These are phyloP conservation scores for Ciconia stormi DNA, from an alignment of 2,113 vertebrate species.

Conservation along the genomic window DNA sequence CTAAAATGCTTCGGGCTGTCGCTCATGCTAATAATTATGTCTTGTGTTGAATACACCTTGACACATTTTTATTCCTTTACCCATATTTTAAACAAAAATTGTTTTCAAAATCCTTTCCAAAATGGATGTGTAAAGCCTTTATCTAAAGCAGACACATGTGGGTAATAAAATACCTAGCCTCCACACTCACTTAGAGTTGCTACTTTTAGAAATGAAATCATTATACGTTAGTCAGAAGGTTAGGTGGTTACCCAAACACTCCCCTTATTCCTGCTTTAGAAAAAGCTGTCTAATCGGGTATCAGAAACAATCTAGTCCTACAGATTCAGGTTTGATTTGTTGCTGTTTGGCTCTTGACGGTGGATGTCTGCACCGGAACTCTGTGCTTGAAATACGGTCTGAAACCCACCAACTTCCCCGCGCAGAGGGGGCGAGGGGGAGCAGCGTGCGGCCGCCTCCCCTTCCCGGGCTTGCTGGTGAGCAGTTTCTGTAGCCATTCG, in stretches of 20 bases:
- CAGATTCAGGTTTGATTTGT: neutral
- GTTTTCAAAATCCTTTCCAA: neutral
- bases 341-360: neutral
- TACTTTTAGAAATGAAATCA: neutral
- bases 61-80: constrained; percentile 15
- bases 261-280: neutral
- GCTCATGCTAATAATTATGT: constrained; percentile 30
- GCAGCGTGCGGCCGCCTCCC: neutral
- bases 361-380: neutral
- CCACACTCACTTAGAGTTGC: neutral
- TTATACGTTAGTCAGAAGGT: neutral
- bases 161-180: neutral
- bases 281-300: neutral
- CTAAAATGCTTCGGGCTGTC: neutral
- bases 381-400: neutral
- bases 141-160: constrained; percentile 3
- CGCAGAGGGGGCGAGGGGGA: neutral
- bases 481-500: neutral
- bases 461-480: neutral
- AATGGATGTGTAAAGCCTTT: neutral
- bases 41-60: neutral
- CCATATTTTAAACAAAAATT: constrained; percentile 16
- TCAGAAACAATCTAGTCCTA: neutral
- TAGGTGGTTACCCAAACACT: neutral
- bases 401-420: neutral